Evolutionary conservation across 2,113 vertebrate species (phyloP).

Genomic region (Entelurus aequoreus): DNA sequence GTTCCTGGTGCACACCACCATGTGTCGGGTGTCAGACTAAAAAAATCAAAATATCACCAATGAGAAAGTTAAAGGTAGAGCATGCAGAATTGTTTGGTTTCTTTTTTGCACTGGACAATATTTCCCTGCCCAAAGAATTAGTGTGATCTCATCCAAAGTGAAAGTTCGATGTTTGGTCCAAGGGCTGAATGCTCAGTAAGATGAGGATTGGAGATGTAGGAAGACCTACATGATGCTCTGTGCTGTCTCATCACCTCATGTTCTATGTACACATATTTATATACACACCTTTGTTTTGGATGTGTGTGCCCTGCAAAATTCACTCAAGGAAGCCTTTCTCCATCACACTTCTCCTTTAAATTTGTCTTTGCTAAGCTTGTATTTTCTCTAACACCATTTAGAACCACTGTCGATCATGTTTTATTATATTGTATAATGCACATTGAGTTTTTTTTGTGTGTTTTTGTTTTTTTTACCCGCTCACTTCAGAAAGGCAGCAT

Average conservation of each 20-base stretch:
- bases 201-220: background rate
- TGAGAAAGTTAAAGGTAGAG: background rate
- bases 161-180: conserved; percentile 45
- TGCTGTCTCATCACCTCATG: conserved; percentile 12
- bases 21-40: conserved; percentile 12
- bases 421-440: conserved; percentile 32
- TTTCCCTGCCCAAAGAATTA: background rate
- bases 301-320: conserved; percentile 40
- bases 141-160: conserved; percentile 3
- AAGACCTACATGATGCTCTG: conserved; percentile 26
- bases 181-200: conserved; percentile 38
- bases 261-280: background rate
- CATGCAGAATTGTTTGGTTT: conserved; percentile 12
- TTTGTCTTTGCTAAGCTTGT: conserved; percentile 31
- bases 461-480: conserved; percentile 54
- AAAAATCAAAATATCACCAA: too few species aligned
- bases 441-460: conserved; percentile 31
- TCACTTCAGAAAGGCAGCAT: conserved; percentile 42
- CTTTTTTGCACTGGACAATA: conserved; percentile 37
- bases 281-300: background rate
- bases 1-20: conserved; percentile 17
- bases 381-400: conserved; percentile 47
- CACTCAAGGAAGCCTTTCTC: conserved; percentile 2
- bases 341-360: conserved; percentile 5
- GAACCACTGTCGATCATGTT: conserved; percentile 66